Conservation (phyloP, 1,140 invertebrate genomes). For the Monomorium pharaonis region DNA sequence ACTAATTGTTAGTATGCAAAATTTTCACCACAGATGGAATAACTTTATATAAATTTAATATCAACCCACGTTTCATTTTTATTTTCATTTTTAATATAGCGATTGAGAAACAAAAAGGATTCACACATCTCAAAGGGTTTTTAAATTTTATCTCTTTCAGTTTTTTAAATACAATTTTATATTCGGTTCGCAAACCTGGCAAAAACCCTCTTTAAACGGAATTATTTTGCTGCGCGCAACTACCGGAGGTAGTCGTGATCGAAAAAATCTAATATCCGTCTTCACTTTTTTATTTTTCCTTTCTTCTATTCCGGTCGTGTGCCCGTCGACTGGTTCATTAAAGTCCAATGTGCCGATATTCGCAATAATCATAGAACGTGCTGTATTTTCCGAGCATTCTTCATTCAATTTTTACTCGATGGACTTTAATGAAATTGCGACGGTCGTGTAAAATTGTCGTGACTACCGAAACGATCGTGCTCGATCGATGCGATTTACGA, state of each 20-base stretch:
- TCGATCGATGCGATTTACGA: not conserved
- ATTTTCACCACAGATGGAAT: not conserved
- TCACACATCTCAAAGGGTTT: not conserved
- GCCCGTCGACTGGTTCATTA: slow-evolving; percentile 19
- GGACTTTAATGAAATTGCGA: slow-evolving; percentile 26
- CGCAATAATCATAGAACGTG: slow-evolving; percentile 38
- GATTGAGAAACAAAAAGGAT: not conserved
- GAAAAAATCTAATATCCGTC: slow-evolving; percentile 40
- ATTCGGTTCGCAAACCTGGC: slow-evolving; percentile 37
- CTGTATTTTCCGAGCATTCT: slow-evolving; percentile 30
- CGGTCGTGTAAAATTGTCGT: slow-evolving; percentile 23
- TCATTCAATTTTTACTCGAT: slow-evolving; percentile 1
- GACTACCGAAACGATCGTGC: not conserved
- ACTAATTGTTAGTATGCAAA: not conserved
- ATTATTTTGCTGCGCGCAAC: slow-evolving; percentile 28
- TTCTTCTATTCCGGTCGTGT: slow-evolving; percentile 39
- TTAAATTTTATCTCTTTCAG: not conserved
- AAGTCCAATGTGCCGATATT: slow-evolving; percentile 18
- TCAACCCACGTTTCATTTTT: not conserved
- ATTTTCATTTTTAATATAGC: not conserved
- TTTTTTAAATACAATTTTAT: not conserved
- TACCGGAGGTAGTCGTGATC: not conserved
- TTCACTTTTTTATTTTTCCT: slow-evolving; percentile 39
- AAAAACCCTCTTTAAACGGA: not conserved
- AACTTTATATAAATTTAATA: slow-evolving; percentile 2